These are phyloP conservation scores for Fundulus diaphanus DNA, from an alignment of 2,797 vertebrate genomes.

Conservation along the genomic window DNA sequence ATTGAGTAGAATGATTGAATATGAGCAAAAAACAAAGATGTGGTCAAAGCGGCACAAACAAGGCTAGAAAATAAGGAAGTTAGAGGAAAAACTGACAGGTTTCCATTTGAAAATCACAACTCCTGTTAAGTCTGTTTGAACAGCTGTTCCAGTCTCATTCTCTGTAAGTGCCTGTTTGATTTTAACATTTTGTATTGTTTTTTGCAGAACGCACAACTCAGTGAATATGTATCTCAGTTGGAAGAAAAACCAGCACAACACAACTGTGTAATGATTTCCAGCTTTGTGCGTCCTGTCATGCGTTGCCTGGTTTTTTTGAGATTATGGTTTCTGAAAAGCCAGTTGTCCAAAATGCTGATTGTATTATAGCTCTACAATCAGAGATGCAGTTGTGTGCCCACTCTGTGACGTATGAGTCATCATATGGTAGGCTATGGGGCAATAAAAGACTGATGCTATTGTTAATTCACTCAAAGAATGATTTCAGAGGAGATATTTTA, in stretches of 20 bases:
- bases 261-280: neutral
- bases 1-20: neutral
- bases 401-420: constrained; percentile 21
- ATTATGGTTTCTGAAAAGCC: neutral
- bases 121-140: constrained; percentile 64
- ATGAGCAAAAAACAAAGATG: constrained; percentile 14
- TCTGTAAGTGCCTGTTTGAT: constrained; percentile 30
- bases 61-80: constrained; percentile 14
- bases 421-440: constrained; percentile 15
- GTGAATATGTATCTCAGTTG: constrained; percentile 27
- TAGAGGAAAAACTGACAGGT: constrained; percentile 10
- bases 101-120: constrained; percentile 48
- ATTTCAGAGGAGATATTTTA: constrained; percentile 23
- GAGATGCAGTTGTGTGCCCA: constrained; percentile 26
- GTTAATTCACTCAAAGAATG: constrained; percentile 34
- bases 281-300: neutral
- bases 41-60: constrained; percentile 1
- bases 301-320: constrained; percentile 29
- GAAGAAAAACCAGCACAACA: constrained; percentile 13
- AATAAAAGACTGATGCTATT: constrained; percentile 33
- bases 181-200: constrained; percentile 34
- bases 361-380: constrained; percentile 23
- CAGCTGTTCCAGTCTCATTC: constrained; percentile 58
- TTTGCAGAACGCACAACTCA: constrained; percentile 50
- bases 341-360: constrained; percentile 22